phyloP scores from a whole-genome alignment of 2,797 vertebrate genomes.

The Typhlichthys subterraneus region DNA sequence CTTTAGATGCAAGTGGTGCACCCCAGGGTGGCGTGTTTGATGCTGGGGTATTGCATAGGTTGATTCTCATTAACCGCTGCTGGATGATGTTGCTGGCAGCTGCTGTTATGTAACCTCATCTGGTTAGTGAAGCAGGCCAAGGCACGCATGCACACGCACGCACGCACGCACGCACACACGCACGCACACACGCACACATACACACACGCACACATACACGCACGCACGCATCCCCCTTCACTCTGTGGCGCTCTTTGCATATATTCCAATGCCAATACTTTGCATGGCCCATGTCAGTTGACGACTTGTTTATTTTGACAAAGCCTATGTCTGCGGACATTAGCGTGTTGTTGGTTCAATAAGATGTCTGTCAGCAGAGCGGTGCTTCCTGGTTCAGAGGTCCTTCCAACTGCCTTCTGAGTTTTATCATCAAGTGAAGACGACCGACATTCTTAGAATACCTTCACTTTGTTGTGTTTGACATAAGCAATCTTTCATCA shows the following conservation, averaged over 20 bases:
- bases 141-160: constrained; percentile 71
- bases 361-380: constrained; percentile 34
- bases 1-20: constrained; percentile 6
- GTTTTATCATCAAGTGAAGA: constrained; percentile 52
- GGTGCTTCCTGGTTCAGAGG: constrained; percentile 62
- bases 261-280: constrained; percentile 46
- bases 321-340: constrained; percentile 28
- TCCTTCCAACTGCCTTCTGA: constrained; percentile 68
- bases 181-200: no score
- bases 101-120: constrained; percentile 70
- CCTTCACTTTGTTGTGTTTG: constrained; percentile 56
- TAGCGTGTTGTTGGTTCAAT: constrained; percentile 20
- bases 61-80: constrained; percentile 66
- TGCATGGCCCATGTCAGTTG: constrained; percentile 52
- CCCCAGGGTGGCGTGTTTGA: constrained; percentile 45
- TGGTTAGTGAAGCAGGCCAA: constrained; percentile 68
- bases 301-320: constrained; percentile 54
- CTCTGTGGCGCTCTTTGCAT: no score
- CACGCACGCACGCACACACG: constrained; percentile 31
- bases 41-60: constrained; percentile 57
- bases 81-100: constrained; percentile 59
- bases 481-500: constrained; percentile 40
- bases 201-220: constrained; percentile 10
- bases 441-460: constrained; percentile 70
- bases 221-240: constrained; percentile 17